Conservation (phyloP, 2,888 invertebrate genomes). For the Polietes domitor region DNA sequence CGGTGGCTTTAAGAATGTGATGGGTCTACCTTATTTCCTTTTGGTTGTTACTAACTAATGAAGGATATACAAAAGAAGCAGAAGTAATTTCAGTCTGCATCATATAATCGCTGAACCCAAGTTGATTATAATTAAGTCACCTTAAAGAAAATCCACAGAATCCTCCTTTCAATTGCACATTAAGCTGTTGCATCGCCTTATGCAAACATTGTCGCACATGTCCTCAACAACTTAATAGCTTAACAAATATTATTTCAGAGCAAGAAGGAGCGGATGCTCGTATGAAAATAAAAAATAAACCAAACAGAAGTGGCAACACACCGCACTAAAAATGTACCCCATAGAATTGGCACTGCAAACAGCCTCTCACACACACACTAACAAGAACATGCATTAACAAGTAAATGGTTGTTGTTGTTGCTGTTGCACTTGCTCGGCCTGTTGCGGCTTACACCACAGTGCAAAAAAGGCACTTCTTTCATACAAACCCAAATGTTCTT, state of each 20-base stretch:
- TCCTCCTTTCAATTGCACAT: neutral
- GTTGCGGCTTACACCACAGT: constrained; percentile 11
- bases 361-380: no score
- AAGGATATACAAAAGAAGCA: no score
- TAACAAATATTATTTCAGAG: constrained; percentile 53
- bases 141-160: neutral
- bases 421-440: neutral
- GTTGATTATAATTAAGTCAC: no score
- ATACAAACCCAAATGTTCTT: neutral
- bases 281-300: neutral
- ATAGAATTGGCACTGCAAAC: constrained; percentile 8
- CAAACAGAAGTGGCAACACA: constrained; percentile 1
- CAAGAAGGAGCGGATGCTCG: neutral
- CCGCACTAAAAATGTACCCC: constrained; percentile 49
- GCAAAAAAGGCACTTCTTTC: neutral
- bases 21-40: no score
- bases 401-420: neutral
- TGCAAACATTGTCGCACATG: constrained; percentile 26
- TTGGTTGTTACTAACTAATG: no score
- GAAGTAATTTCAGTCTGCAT: no score
- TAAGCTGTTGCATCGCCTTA: neutral
- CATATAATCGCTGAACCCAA: no score
- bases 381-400: constrained; percentile 21
- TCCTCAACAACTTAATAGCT: constrained; percentile 38
- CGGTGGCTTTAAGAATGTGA: no score